phyloP scores from a whole-genome alignment of 1,140 invertebrate genomes.

The Sitophilus oryzae region DNA sequence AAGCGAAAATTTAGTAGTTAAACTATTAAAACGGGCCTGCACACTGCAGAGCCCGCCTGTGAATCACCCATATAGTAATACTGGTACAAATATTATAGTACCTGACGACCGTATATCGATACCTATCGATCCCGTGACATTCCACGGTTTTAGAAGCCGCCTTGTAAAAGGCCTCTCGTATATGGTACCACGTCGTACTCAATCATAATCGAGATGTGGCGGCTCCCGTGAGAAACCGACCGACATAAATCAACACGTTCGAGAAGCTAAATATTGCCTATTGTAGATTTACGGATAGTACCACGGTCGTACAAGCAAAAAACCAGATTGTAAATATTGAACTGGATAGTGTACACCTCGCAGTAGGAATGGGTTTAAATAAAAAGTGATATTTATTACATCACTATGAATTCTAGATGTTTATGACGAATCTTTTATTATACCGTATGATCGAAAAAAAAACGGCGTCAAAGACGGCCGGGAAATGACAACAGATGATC shows the following conservation, averaged over 20 bases:
- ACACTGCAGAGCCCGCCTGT: too few species aligned
- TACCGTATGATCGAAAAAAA: too few species aligned
- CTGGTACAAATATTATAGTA: background rate
- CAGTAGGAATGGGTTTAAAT: too few species aligned
- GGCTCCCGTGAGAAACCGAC: conserved; percentile 25
- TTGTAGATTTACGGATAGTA: background rate
- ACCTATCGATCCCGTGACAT: conserved; percentile 14
- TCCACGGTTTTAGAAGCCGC: conserved; percentile 13
- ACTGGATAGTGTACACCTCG: too few species aligned
- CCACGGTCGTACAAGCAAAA: background rate
- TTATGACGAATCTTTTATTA: too few species aligned
- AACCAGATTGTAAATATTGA: background rate
- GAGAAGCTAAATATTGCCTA: background rate
- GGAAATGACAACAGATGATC: too few species aligned
- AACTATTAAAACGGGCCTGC: too few species aligned
- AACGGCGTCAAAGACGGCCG: too few species aligned
- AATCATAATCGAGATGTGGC: conserved; percentile 26
- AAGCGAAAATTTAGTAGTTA: too few species aligned
- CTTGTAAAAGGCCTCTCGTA: conserved; percentile 21
- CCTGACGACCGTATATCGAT: background rate
- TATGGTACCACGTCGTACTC: conserved; percentile 20
- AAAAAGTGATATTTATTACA: too few species aligned
- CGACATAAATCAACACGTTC: conserved; percentile 21
- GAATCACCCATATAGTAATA: background rate
- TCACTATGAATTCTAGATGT: too few species aligned